These are phyloP conservation scores for Serripes groenlandicus DNA, from an alignment of 2,888 invertebrate genomes.

Conservation along the genomic window DNA sequence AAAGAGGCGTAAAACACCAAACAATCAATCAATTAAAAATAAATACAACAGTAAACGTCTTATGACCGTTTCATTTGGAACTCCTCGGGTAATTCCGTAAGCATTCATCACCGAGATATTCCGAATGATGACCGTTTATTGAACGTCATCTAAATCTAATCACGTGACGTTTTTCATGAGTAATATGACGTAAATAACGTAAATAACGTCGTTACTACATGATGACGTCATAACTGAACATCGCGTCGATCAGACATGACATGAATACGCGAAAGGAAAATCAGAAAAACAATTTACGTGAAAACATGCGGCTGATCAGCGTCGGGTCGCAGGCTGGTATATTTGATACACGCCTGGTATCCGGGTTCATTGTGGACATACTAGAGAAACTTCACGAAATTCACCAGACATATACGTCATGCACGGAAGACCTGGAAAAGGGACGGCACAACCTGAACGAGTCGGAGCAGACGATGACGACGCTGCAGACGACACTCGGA, in stretches of 20 bases:
- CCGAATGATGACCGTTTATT: no score
- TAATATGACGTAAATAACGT: neutral
- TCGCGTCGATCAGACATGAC: neutral
- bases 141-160: no score
- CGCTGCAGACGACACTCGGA: conserved; percentile 34
- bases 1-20: no score
- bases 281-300: neutral
- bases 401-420: conserved; percentile 28
- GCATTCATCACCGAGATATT: no score
- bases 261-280: neutral
- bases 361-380: conserved; percentile 41
- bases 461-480: conserved; percentile 27
- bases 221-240: neutral
- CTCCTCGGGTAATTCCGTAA: no score
- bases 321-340: conserved; percentile 48
- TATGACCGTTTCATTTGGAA: no score
- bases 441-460: conserved; percentile 31
- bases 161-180: no score
- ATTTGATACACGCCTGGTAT: conserved; percentile 36
- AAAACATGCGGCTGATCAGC: conserved; percentile 9
- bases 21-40: no score
- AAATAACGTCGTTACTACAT: neutral
- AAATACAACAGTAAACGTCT: no score
- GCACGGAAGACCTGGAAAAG: conserved; percentile 30
- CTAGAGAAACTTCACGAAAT: conserved; percentile 57